Evolutionary conservation across 2,888 invertebrate genomes (phyloP).

Genomic region (Aromia moschata): DNA sequence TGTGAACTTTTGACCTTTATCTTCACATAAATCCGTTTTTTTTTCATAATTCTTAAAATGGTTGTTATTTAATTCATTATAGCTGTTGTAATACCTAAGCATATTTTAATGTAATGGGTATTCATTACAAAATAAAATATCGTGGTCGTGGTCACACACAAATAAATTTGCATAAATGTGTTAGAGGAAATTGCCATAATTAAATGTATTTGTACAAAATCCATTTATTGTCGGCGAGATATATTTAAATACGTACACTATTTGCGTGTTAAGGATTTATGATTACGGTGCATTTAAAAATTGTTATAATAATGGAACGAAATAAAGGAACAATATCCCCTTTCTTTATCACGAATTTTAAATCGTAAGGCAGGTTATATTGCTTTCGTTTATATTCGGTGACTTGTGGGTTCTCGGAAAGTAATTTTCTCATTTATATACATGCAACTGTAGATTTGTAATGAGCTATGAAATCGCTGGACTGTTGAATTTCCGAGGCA

Average conservation of each 20-base stretch:
- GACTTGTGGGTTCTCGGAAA: slow-evolving; percentile 40
- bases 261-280: slow-evolving; percentile 42
- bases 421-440: slow-evolving; percentile 42
- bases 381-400: slow-evolving; percentile 39
- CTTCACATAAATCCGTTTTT: too few relatives aligned
- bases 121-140: not conserved
- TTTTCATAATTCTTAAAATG: too few relatives aligned
- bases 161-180: slow-evolving; percentile 36
- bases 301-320: slow-evolving; percentile 42
- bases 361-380: slow-evolving; percentile 46
- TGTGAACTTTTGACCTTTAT: too few relatives aligned
- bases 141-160: not conserved
- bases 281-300: slow-evolving; percentile 39
- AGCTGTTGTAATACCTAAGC: too few relatives aligned
- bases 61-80: too few relatives aligned
- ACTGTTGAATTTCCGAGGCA: slow-evolving; percentile 5
- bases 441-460: slow-evolving; percentile 40
- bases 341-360: slow-evolving; percentile 47
- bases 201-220: slow-evolving; percentile 35
- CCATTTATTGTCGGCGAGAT: slow-evolving; percentile 31
- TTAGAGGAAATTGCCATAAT: slow-evolving; percentile 36
- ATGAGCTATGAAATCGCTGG: not conserved
- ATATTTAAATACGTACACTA: slow-evolving; percentile 32
- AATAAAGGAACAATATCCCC: slow-evolving; percentile 43
- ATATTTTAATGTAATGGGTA: too few relatives aligned